These are phyloP conservation scores for Calidris pygmaea DNA, from an alignment of 2,113 vertebrate species.

Conservation along the genomic window DNA sequence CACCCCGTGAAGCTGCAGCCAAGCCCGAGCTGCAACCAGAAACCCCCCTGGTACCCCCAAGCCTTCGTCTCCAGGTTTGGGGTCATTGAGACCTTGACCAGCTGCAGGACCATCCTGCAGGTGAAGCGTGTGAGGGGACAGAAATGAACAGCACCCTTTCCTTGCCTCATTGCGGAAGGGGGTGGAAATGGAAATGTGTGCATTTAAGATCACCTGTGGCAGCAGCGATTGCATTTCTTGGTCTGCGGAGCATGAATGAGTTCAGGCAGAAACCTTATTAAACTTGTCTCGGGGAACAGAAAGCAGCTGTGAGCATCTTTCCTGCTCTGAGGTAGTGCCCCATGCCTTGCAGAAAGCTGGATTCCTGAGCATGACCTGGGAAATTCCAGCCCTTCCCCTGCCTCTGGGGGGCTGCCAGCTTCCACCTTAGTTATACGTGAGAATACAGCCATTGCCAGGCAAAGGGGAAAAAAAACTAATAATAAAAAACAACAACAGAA, in stretches of 20 bases:
- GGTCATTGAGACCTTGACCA: neutral
- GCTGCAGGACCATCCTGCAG: neutral
- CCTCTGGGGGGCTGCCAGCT: neutral
- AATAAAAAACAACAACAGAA: neutral
- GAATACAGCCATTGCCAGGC: neutral
- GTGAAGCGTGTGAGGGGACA: neutral
- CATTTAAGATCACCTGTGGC: neutral
- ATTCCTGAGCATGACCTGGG: constrained; percentile 8
- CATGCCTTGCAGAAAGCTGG: neutral
- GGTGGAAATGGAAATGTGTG: neutral
- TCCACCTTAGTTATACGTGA: neutral
- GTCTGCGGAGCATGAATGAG: neutral
- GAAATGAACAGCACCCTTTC: neutral
- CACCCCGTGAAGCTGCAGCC: rapidly evolving
- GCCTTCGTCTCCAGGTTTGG: neutral
- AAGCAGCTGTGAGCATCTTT: constrained; percentile 28
- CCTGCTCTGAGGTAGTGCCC: neutral
- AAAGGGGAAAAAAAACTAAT: rapidly evolving
- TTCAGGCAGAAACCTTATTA: neutral
- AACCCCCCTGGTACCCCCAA: rapidly evolving
- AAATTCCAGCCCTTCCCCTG: constrained; percentile 30
- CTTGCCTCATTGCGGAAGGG: neutral
- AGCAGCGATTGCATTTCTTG: neutral
- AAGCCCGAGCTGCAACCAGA: neutral
- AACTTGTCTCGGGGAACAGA: constrained; percentile 25